Evolutionary conservation across 1,140 invertebrate species (phyloP), one percentile per base, ranked within the genome.

Genomic region (Eupristina koningsbergeri): DNA sequence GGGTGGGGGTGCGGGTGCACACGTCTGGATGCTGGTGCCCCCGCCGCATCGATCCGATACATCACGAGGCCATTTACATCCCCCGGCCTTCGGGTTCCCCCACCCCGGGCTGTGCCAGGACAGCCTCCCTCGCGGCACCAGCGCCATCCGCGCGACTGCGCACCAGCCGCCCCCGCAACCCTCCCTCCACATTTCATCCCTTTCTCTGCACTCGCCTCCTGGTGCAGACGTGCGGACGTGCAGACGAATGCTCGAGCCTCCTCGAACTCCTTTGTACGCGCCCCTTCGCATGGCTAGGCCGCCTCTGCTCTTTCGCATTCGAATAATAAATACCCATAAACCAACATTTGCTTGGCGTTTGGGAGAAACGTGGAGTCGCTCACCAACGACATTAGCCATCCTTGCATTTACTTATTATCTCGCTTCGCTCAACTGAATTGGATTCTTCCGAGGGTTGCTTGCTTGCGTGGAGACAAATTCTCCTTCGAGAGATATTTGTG

Each of bases 31-130:
- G 64, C 91, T 91, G 91, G n/a, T 26, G 63, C 34, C 45, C 45
- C 91, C 88, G 29, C 29, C 50, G 91, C 91, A 92, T 92, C 91
- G 92, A 92, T 92, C 92, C 92, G 92, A 92, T 92, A 92, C 91
- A 92, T 92, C 92, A 92, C 91, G 86, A 89, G 90, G 90, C 91
- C 89, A 92, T 92, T 92, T 92, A 91, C 91, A 92, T 92, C 90
- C 89, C 90, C 89, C 11, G 36, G 3, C 90, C 89, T 90, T 88
- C 11, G 36, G 3, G 3, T 19, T 17, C 67, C 19, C 34, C 34
- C 67, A 39, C 19, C 19, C 22, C 34, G 17, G 67, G 22, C 6
- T 17, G 50, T 17, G 50, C 50, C 11, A 17, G 19, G 7, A 53
- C 50, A 53, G 67, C 36, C 13, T 39, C 67, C 67, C 67, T 69